Base-by-base conservation (phyloP, 2,113 vertebrate genomes). In the Beaufortia kweichowensis region DNA sequence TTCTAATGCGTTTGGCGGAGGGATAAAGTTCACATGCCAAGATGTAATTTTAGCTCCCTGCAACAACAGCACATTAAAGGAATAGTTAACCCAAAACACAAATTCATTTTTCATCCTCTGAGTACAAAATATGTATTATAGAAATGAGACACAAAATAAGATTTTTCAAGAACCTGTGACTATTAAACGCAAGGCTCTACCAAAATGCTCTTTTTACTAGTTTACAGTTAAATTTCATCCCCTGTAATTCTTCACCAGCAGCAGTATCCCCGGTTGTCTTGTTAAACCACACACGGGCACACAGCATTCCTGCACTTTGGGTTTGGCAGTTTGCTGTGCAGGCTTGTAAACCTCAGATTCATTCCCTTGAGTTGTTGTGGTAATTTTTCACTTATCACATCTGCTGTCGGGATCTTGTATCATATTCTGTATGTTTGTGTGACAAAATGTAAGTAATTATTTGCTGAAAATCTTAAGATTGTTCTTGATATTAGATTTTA, bases 301-400 rank as follows among this genome's bases (percentile, higher is more conserved):
- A 53, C 6, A 31, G 26, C 66, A 26, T 33, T 50, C 46, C 28
- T 31, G 24, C 66, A 53, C 26, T 21, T 19, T 53, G 28, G 19
- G 17, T 68, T 68, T 68, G 66, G 65, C 65, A 53, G 28, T 68
- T 68, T 68, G 65, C 26, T 68, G 26, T 53, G 0, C 5, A 2
- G 46, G 66, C 46, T 68, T 68, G 66, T 68, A 68, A 68, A 68
- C 66, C 12, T 33, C 46, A 19, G 48, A n/a, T n/a, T 68, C 66
- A 68, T 68, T 28, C 21, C 46, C 21, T 21, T 11, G 19, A 53
- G 46, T 68, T 64, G 33, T 41, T 53, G 46, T 68, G 28, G 28
- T 68, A 33, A 68, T 68, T 53, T 68, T 26, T 68, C 3, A 0
- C 26, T 29, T 50, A 23, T 28, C 46, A 53, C 66, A 53, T 53